A percentile compares a stretch with the other conserved stretches of the same genome.
phyloP scores from a whole-genome alignment of 2,797 vertebrate genomes.

The Buceros bicornis region DNA sequence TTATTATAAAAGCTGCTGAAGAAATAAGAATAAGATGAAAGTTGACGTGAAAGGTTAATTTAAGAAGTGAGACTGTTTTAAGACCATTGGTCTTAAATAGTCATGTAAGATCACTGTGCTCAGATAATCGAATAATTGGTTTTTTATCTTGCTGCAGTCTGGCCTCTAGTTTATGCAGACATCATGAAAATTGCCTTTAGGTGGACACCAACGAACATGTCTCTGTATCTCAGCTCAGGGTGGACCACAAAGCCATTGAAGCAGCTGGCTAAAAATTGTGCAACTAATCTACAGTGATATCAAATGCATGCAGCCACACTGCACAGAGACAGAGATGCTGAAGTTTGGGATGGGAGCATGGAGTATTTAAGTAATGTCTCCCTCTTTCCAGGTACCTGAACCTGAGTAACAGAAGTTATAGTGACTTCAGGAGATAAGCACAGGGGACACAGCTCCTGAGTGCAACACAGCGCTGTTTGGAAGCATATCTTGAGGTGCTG shows the following conservation, averaged over 20 bases:
- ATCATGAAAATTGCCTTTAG: background rate
- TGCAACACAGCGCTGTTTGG: background rate
- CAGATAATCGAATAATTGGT: background rate
- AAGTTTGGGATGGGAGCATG: background rate
- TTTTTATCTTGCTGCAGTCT: background rate
- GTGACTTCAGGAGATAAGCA: background rate
- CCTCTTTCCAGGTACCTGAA: background rate
- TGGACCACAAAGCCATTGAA: background rate
- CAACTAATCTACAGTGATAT: background rate
- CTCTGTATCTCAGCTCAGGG: background rate
- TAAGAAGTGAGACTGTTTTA: background rate
- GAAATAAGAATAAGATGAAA: constrained; percentile 50
- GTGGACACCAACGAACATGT: background rate
- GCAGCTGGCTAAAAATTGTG: background rate
- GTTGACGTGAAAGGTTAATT: background rate
- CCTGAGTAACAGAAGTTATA: background rate
- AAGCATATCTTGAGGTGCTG: background rate
- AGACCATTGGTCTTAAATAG: background rate
- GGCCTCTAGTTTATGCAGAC: background rate
- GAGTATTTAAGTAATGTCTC: background rate
- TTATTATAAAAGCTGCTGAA: constrained; percentile 23
- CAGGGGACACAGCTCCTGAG: background rate
- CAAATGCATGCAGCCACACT: background rate
- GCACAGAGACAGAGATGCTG: background rate
- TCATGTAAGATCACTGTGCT: background rate